Conservation (phyloP, 1,140 invertebrate species). For the Philopotamus ludificatus region DNA sequence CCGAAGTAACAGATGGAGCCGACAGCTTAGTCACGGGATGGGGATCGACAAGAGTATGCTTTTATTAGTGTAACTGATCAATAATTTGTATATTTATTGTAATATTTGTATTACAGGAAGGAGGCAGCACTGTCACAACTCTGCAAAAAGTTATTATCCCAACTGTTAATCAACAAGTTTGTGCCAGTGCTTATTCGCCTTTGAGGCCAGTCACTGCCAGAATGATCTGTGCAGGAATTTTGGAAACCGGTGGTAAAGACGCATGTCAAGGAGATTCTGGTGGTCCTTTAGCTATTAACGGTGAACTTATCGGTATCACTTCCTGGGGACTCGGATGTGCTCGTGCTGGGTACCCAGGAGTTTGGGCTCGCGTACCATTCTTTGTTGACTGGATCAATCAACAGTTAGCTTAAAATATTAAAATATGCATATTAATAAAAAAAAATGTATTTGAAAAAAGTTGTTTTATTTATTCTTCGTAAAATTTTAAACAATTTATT, state of each 20-base stretch:
- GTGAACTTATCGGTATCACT: slow-evolving; percentile 49
- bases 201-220: slow-evolving; percentile 52
- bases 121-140: slow-evolving; percentile 36
- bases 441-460: neutral
- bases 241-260: slow-evolving; percentile 11
- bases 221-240: slow-evolving; percentile 64
- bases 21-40: slow-evolving; percentile 3
- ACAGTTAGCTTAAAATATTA: neutral
- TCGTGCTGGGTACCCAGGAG: slow-evolving; percentile 51
- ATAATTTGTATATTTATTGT: neutral
- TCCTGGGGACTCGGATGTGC: slow-evolving; percentile 56
- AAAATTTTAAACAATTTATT: neutral
- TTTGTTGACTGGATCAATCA: slow-evolving; percentile 43
- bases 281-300: slow-evolving; percentile 46
- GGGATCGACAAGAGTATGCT: slow-evolving; percentile 5
- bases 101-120: slow-evolving; percentile 4
- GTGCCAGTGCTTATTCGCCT: slow-evolving; percentile 41
- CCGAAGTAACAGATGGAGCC: neutral
- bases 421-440: neutral
- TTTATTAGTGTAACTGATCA: neutral
- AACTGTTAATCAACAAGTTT: slow-evolving; percentile 39
- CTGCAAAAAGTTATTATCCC: slow-evolving; percentile 48
- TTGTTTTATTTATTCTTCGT: neutral
- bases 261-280: slow-evolving; percentile 53
- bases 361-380: slow-evolving; percentile 54